A percentile compares a stretch with the other conserved stretches of the same genome.
These are phyloP conservation scores for Tinamus guttatus DNA, from an alignment of 2,113 vertebrate genomes.

Conservation along the genomic window DNA sequence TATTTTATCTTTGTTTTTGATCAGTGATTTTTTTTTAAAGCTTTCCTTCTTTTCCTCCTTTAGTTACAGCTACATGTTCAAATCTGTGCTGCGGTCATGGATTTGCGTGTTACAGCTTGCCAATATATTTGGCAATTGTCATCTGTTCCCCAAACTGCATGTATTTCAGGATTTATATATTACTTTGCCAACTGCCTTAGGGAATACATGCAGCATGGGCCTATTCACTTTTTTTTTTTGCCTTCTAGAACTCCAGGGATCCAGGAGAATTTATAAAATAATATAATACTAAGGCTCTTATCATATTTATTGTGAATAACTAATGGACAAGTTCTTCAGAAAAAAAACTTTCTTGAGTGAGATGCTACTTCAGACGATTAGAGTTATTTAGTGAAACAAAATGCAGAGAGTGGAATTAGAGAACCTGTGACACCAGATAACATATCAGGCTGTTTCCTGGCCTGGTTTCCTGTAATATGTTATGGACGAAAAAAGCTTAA, in stretches of 20 bases:
- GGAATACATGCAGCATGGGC: neutral
- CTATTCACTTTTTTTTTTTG: neutral
- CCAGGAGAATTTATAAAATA: neutral
- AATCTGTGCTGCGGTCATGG: constrained; percentile 52
- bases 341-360: neutral
- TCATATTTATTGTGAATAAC: neutral
- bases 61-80: neutral
- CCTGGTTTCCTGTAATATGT: neutral
- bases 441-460: neutral
- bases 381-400: neutral
- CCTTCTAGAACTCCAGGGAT: neutral
- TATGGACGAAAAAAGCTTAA: neutral
- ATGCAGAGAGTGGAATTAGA: neutral
- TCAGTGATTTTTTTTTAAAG: neutral
- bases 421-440: neutral
- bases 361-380: neutral
- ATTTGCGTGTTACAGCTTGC: constrained; percentile 61
- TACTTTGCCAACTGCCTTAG: constrained; percentile 43
- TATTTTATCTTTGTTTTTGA: neutral
- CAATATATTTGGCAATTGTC: constrained; percentile 58
- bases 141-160: constrained; percentile 33
- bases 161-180: neutral
- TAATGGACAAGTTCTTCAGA: neutral
- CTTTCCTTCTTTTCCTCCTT: neutral
- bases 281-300: neutral